A percentile compares a stretch with the other conserved stretches of the same genome.
These are phyloP conservation scores for Megaceryle torquata DNA, from an alignment of 2,113 vertebrate species.

Conservation along the genomic window DNA sequence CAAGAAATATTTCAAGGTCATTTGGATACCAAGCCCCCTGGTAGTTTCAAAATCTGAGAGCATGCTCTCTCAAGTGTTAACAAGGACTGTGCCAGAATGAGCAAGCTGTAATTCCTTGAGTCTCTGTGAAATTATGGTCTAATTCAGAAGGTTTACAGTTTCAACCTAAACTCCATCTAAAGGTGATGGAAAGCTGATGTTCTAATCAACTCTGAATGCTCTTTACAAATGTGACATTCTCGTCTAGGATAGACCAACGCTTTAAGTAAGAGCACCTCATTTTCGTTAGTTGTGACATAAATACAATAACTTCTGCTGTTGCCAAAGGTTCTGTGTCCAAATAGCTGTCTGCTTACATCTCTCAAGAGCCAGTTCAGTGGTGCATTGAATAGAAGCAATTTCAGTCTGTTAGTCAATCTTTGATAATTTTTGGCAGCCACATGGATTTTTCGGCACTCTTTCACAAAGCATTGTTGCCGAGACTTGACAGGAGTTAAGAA, in stretches of 20 bases:
- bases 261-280: neutral
- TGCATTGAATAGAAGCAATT: neutral
- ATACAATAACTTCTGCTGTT: neutral
- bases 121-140: neutral
- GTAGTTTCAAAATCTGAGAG: neutral
- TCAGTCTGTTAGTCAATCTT: neutral
- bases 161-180: neutral
- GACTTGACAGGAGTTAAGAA: neutral
- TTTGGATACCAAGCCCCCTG: neutral
- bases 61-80: neutral
- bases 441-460: neutral
- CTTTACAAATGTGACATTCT: neutral
- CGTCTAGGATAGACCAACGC: neutral
- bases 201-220: neutral
- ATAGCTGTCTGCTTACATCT: neutral
- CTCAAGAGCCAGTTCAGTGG: neutral
- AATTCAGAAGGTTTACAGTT: neutral
- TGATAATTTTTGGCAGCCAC: slow-evolving; percentile 14
- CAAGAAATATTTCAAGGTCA: neutral
- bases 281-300: slow-evolving; percentile 6
- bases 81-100: neutral
- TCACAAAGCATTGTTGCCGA: neutral
- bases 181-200: neutral
- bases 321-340: neutral
- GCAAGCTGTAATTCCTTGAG: neutral